Evolutionary conservation across 2,888 invertebrate species (phyloP), one percentile per base, ranked within the genome.

Genomic region (Drosophila diplacantha): DNA sequence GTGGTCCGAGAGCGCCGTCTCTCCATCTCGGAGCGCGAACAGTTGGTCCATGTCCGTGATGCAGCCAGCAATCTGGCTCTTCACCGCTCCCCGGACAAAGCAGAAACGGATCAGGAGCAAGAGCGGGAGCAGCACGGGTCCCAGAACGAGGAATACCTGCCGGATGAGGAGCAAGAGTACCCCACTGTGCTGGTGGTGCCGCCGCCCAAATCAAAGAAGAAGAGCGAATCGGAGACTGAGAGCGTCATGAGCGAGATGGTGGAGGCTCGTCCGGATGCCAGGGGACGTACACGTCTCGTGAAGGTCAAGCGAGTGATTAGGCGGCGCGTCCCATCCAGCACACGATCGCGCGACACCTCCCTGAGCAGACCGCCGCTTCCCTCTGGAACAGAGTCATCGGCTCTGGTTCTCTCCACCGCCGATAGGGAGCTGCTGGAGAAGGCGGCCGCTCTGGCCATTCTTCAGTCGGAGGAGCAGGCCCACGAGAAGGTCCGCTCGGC

Each of bases 401-500:
- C 79, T 0, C 16, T 79, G 6, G 49, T 72, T 9, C 71, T 78
- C 7, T 72, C 75, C 22, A 65, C 71, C 1, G 59, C 67, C 12
- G 73, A 75, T 51, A 65, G 71, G 0, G 72, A 82, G 22, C 47
- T 75, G 14, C 18, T 75, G 9, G 75, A 83, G 29, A 66, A 74
- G 54, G 75, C 76, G 0, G 72, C 80, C 29, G 62, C 75, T 5
- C 65, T 86, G 51, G 90, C 91, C 66, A 90, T 83, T 34, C 41
- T 79, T 26, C 79, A 74, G 24, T 69, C 83, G 16, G 80, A 81
- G 47, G 83, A 91, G 68, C 90, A 91, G 78, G 92, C 93, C 1
- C 92, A 93, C 80, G 90, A 90, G 32, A 93, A 92, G 73, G 93
- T 94, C 2, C 91, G 92, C 69, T 91, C 93, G 2, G 91, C 91